phyloP scores from a whole-genome alignment of 2,113 vertebrate species.

The Oostethus manadensis region DNA sequence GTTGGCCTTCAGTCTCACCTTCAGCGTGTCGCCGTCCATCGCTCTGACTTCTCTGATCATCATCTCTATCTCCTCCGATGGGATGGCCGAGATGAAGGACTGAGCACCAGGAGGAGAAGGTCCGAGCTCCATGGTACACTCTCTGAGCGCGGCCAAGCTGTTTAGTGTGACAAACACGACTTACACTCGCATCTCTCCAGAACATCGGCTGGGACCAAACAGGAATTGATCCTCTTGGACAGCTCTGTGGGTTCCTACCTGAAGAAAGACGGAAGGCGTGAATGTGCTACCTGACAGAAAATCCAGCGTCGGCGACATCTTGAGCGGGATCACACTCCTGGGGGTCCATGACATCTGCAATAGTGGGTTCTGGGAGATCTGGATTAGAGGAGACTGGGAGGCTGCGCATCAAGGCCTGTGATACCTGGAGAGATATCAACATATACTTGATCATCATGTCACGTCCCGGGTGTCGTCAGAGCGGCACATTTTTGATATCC shows the following conservation, averaged over 20 bases:
- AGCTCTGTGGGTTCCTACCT: background rate
- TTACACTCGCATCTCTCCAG: background rate
- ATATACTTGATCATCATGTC: no score
- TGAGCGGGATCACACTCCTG: conserved; percentile 23
- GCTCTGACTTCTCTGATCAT: conserved; percentile 85
- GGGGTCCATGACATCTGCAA: background rate
- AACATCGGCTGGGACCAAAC: conserved; percentile 5
- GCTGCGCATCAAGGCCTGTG: conserved; percentile 84
- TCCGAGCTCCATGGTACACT: conserved; percentile 69
- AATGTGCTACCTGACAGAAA: conserved; percentile 82
- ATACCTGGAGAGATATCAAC: conserved; percentile 71
- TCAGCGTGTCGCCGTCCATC: conserved; percentile 80
- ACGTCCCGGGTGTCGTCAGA: no score
- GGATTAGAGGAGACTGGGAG: conserved; percentile 57
- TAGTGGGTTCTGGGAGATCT: background rate
- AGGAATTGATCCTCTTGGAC: conserved; percentile 39
- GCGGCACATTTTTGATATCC: no score
- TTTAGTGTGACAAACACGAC: no score
- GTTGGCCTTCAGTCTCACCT: no score
- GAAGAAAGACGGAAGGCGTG: background rate
- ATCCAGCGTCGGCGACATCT: conserved; percentile 73
- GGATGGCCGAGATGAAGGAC: conserved; percentile 84
- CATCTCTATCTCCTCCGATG: conserved; percentile 73
- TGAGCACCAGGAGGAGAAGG: conserved; percentile 62
- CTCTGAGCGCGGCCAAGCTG: conserved; percentile 84